Evolutionary conservation across 2,113 vertebrate species (phyloP).

Genomic region (Xiphophorus maculatus): DNA sequence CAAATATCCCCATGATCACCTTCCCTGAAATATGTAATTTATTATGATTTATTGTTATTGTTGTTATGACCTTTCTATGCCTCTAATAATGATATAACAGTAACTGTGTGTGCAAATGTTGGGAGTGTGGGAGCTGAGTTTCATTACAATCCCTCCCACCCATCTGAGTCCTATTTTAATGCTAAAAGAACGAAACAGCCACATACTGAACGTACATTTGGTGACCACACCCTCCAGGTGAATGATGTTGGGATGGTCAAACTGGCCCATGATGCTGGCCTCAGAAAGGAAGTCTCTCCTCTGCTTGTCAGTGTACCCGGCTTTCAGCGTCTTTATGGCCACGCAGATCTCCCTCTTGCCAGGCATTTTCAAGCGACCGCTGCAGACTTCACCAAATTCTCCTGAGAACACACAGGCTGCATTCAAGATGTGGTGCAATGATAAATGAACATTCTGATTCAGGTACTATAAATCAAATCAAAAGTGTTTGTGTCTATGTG

Average conservation of each 20-base stretch:
- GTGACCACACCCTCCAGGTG: slow-evolving; percentile 98
- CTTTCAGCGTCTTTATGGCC: slow-evolving; percentile 98
- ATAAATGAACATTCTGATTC: slow-evolving; percentile 6
- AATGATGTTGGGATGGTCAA: slow-evolving; percentile 98
- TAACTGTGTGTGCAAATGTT: slow-evolving; percentile 12
- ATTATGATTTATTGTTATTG: slow-evolving; percentile 51
- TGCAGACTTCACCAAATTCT: slow-evolving; percentile 97
- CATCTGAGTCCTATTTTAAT: too few relatives aligned
- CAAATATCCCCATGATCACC: slow-evolving; percentile 11
- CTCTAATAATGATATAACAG: slow-evolving; percentile 19
- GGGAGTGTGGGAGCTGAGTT: neutral
- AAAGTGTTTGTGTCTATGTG: neutral
- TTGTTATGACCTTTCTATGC: slow-evolving; percentile 27
- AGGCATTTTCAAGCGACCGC: slow-evolving; percentile 94
- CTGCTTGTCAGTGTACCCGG: slow-evolving; percentile 97
- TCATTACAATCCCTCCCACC: neutral
- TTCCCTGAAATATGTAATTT: slow-evolving; percentile 45
- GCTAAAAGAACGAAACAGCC: too few relatives aligned
- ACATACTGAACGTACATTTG: slow-evolving; percentile 87
- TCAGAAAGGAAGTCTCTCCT: slow-evolving; percentile 96
- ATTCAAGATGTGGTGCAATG: slow-evolving; percentile 15
- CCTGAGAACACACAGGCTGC: slow-evolving; percentile 72
- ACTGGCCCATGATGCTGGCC: slow-evolving; percentile 99
- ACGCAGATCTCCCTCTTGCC: slow-evolving; percentile 97
- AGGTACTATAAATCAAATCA: slow-evolving; percentile 33